Conservation (phyloP, 2,113 vertebrate genomes). For the Stercorarius parasiticus region DNA sequence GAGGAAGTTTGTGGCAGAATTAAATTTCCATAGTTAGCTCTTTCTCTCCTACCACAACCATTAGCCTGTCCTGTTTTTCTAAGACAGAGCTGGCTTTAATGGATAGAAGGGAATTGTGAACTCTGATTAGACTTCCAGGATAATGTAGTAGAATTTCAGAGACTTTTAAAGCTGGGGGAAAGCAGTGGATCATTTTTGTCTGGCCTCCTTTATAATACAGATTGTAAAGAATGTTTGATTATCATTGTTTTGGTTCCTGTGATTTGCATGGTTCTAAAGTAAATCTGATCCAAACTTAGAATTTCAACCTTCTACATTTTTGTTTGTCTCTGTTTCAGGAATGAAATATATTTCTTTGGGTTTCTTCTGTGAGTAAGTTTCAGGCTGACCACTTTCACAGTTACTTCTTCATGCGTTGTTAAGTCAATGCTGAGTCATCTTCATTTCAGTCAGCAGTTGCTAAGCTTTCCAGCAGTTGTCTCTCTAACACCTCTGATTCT, state of each 20-base stretch:
- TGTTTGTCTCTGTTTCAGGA: not conserved
- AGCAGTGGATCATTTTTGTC: not conserved
- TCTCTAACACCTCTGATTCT: not conserved
- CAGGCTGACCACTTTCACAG: not conserved
- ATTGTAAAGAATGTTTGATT: not conserved
- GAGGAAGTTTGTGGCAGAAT: not conserved
- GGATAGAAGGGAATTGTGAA: not conserved
- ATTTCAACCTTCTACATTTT: not conserved
- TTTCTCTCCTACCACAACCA: not conserved
- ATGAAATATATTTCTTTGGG: not conserved
- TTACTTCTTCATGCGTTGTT: not conserved
- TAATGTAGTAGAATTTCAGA: not conserved
- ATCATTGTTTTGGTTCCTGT: not conserved
- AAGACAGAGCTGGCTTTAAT: not conserved
- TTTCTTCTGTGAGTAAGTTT: not conserved
- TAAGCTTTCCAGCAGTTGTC: not conserved
- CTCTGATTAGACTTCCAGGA: not conserved
- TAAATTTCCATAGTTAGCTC: not conserved
- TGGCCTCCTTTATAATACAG: not conserved
- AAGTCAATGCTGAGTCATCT: conserved; percentile 3
- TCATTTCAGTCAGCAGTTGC: not conserved
- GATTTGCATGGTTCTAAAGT: not conserved
- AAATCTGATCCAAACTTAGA: not conserved
- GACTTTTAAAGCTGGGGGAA: not conserved
- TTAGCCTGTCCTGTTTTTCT: not conserved